Evolutionary conservation across 2,113 vertebrate genomes (phyloP).

Genomic region (Otis tarda): DNA sequence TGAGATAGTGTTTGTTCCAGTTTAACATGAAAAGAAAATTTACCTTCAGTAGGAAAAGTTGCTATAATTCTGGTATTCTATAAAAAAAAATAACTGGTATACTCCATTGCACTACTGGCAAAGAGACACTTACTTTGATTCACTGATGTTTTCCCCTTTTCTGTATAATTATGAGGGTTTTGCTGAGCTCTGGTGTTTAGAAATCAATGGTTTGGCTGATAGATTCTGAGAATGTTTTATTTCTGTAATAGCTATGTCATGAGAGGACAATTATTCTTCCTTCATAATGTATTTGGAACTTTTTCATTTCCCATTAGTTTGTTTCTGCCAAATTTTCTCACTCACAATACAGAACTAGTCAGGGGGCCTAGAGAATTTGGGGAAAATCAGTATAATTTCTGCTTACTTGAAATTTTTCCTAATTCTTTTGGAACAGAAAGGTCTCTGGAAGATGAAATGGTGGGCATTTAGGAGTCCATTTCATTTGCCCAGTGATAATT

Average conservation of each 20-base stretch:
- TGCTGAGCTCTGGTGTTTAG: background rate
- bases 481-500: background rate
- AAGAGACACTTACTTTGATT: background rate
- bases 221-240: background rate
- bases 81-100: background rate
- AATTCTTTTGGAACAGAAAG: background rate
- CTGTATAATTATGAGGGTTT: background rate
- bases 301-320: background rate
- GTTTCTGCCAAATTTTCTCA: background rate
- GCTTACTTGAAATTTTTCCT: background rate
- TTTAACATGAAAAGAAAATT: background rate
- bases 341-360: background rate
- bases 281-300: background rate
- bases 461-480: background rate
- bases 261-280: background rate
- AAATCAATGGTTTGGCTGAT: background rate
- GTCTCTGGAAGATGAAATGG: background rate
- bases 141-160: background rate
- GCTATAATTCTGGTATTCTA: background rate
- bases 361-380: background rate
- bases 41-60: background rate
- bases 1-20: background rate
- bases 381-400: background rate
- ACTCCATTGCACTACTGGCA: background rate
- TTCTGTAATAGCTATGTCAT: background rate